Percentiles rank a stretch among this genome's conserved stretches.
Conservation (phyloP, 2,888 invertebrate species). For the Epinotia nisella region DNA sequence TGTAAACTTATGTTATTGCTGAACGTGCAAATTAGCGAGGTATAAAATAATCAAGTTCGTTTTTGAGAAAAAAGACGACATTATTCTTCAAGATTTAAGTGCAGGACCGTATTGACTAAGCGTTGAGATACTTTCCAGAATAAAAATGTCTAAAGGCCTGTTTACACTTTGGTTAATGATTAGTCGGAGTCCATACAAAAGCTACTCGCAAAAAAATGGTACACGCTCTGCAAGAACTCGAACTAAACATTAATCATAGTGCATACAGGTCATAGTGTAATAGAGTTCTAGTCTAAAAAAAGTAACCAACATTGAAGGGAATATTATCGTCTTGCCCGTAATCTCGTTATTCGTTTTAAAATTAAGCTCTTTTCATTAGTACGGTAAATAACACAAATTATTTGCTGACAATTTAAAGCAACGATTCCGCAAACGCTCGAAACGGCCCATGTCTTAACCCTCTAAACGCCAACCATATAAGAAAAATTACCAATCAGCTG, state of each 20-base stretch:
- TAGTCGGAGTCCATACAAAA: too few species aligned
- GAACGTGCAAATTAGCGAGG: constrained; percentile 38
- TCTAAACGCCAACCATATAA: too few species aligned
- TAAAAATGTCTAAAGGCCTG: too few species aligned
- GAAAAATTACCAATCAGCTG: too few species aligned
- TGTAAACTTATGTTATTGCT: constrained; percentile 28
- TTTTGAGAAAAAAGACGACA: neutral
- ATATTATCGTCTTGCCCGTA: neutral
- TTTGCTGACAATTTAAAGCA: neutral
- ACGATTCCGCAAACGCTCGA: neutral
- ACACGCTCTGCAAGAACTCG: too few species aligned
- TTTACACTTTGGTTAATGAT: too few species aligned
- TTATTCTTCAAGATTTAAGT: neutral
- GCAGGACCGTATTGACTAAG: neutral
- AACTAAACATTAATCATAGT: too few species aligned
- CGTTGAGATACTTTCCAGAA: neutral
- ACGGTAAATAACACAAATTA: constrained; percentile 23
- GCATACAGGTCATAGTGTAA: too few species aligned
- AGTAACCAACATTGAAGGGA: neutral
- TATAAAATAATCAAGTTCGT: constrained; percentile 3
- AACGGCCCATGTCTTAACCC: too few species aligned
- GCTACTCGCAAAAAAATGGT: too few species aligned
- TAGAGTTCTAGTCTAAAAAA: too few species aligned
- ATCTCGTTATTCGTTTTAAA: neutral
- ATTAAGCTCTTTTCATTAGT: neutral